A percentile compares a stretch with the other conserved stretches of the same genome.
phyloP scores from a whole-genome alignment of 2,113 vertebrate species.

The Euleptes europaea region DNA sequence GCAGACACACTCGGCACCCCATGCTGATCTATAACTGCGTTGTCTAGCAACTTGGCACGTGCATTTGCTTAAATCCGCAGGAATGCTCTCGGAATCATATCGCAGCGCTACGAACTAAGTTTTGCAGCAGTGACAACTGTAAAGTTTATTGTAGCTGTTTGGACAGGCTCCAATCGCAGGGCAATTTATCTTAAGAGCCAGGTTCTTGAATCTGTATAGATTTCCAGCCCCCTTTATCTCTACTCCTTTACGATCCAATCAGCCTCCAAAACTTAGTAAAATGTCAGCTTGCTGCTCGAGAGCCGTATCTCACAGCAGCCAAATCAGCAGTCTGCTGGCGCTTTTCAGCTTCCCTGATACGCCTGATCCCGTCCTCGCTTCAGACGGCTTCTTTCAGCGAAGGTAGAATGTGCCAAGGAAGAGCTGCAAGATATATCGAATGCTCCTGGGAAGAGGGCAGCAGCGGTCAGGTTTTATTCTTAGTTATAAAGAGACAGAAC shows the following conservation, averaged over 20 bases:
- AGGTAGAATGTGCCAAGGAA: not conserved
- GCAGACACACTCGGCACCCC: not conserved
- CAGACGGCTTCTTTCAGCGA: not conserved
- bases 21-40: not conserved
- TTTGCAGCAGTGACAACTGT: not conserved
- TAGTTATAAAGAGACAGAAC: not conserved
- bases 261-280: rapidly evolving
- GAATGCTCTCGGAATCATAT: constrained; percentile 17
- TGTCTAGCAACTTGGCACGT: rapidly evolving
- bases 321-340: rapidly evolving
- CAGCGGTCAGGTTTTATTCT: not conserved
- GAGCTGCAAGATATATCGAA: not conserved
- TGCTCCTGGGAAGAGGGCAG: not conserved
- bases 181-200: constrained; percentile 20
- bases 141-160: constrained; percentile 32
- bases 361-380: not conserved
- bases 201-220: not conserved
- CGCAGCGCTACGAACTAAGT: not conserved
- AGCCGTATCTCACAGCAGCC: not conserved
- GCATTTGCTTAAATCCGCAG: constrained; percentile 2
- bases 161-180: not conserved
- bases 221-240: constrained; percentile 12
- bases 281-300: rapidly evolving
- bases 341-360: not conserved
- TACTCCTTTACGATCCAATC: not conserved